Conservation (phyloP, 2,888 invertebrate genomes). For the Protodeltote pygarga region DNA sequence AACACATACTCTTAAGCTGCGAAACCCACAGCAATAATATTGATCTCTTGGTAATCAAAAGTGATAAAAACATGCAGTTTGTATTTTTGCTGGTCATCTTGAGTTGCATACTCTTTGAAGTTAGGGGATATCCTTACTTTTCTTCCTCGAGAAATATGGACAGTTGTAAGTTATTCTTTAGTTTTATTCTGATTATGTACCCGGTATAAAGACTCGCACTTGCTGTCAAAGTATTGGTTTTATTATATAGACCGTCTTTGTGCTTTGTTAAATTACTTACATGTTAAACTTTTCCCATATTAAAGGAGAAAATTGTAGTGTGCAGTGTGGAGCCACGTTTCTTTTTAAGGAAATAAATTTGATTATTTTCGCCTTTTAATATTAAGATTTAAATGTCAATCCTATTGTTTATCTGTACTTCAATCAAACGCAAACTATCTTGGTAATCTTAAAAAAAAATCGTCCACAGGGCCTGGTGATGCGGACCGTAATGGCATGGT, state of each 20-base stretch:
- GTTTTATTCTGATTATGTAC: not conserved
- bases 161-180: constrained; percentile 65
- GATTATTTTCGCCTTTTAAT: not conserved
- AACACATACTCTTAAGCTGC: constrained; percentile 64
- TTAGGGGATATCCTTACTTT: constrained; percentile 67
- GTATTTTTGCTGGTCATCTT: constrained; percentile 56
- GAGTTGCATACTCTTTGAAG: constrained; percentile 64
- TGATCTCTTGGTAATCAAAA: constrained; percentile 49
- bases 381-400: no score
- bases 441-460: no score
- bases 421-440: not conserved
- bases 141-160: constrained; percentile 76
- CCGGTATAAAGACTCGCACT: no score
- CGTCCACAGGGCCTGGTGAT: constrained; percentile 73
- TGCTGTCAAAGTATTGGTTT: no score
- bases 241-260: no score
- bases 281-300: no score
- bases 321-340: no score
- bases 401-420: no score
- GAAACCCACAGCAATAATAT: constrained; percentile 54
- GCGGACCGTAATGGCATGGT: constrained; percentile 72
- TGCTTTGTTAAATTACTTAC: no score
- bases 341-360: no score
- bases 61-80: constrained; percentile 63
- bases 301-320: no score